Conservation (phyloP, 2,113 vertebrate genomes). For the Notothenia coriiceps region DNA sequence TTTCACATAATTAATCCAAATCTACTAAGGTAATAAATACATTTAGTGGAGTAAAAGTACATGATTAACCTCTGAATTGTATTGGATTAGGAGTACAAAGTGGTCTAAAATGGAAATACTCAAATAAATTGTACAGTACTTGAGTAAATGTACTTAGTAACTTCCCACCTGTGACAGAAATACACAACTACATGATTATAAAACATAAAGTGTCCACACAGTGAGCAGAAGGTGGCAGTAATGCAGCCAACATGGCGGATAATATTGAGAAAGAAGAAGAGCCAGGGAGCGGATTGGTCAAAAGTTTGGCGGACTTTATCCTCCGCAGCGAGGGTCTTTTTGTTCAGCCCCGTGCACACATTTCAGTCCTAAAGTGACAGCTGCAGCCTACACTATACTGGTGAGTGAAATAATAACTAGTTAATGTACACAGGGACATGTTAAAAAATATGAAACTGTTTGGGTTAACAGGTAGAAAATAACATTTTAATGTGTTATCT, state of each 20-base stretch:
- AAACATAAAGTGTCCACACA: not conserved
- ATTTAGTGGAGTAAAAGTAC: too few relatives aligned
- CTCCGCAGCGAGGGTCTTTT: not conserved
- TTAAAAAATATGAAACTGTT: not conserved
- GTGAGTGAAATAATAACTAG: slow-evolving; percentile 13
- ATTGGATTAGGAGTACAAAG: too few relatives aligned
- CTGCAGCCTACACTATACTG: not conserved
- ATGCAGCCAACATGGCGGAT: accelerated
- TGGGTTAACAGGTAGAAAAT: not conserved
- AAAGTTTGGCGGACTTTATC: slow-evolving; percentile 77
- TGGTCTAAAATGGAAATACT: too few relatives aligned
- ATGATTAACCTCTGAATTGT: too few relatives aligned
- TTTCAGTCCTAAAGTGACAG: not conserved
- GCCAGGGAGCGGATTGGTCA: slow-evolving; percentile 46
- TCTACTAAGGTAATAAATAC: too few relatives aligned
- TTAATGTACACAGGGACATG: not conserved
- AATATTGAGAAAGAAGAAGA: slow-evolving; percentile 8
- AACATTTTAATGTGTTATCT: not conserved
- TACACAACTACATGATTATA: too few relatives aligned
- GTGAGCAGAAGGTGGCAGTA: slow-evolving; percentile 1
- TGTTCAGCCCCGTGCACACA: not conserved
- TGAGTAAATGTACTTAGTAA: too few relatives aligned
- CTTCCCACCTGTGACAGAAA: too few relatives aligned
- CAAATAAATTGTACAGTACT: too few relatives aligned
- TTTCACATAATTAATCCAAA: too few relatives aligned